Evolutionary conservation across 1,140 invertebrate species (phyloP).

Genomic region (Drosophila bocki): DNA sequence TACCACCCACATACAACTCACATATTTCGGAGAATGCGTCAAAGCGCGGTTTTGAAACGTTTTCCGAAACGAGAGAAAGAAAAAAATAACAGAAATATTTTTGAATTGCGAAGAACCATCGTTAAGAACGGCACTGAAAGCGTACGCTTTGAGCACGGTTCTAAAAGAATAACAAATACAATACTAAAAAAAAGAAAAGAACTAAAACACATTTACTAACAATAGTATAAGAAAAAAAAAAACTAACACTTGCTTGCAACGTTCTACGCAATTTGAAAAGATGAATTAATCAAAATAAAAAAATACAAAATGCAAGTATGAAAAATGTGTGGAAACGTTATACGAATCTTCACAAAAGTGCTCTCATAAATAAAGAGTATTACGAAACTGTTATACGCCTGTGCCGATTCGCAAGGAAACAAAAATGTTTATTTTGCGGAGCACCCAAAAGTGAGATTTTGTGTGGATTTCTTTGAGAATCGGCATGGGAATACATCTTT

Average conservation of each 20-base stretch:
- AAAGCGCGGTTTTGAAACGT: slow-evolving; percentile 34
- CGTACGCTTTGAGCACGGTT: slow-evolving; percentile 9
- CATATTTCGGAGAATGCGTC: slow-evolving; percentile 37
- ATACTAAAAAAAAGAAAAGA: slow-evolving; percentile 5
- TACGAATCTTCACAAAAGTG: slow-evolving; percentile 51
- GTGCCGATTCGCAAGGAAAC: slow-evolving; percentile 34
- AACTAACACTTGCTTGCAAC: slow-evolving; percentile 24
- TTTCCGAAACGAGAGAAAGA: slow-evolving; percentile 41
- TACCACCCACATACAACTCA: not conserved
- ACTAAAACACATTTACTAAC: slow-evolving; percentile 38
- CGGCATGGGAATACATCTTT: slow-evolving; percentile 2
- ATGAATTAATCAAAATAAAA: slow-evolving; percentile 9
- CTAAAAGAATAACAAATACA: not conserved
- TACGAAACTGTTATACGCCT: slow-evolving; percentile 52
- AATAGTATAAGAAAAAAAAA: slow-evolving; percentile 24
- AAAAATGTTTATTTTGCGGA: slow-evolving; percentile 25
- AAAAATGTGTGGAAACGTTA: slow-evolving; percentile 60
- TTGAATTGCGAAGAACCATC: slow-evolving; percentile 14
- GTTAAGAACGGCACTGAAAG: slow-evolving; percentile 12
- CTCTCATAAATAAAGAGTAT: slow-evolving; percentile 10
- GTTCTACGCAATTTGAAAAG: slow-evolving; percentile 59
- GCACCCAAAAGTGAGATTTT: not conserved
- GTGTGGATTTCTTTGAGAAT: slow-evolving; percentile 33
- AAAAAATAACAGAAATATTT: not conserved
- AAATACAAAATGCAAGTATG: slow-evolving; percentile 34